Percentiles rank a stretch among this genome's conserved stretches.
Conservation (phyloP, 2,797 vertebrate species). For the Mico argentatus region DNA sequence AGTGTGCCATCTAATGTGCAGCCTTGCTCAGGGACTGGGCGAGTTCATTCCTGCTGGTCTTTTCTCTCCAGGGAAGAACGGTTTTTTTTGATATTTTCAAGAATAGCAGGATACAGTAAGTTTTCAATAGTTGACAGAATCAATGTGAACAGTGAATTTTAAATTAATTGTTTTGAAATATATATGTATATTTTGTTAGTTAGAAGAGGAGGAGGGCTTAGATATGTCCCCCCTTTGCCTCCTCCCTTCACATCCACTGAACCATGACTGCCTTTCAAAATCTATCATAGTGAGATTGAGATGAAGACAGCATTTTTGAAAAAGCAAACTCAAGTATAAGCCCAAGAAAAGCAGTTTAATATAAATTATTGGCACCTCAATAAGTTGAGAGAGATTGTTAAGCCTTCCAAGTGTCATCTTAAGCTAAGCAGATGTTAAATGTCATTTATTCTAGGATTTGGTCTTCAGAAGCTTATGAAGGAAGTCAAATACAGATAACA, state of each 20-base stretch:
- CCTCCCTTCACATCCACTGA: background rate
- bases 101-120: background rate
- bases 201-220: background rate
- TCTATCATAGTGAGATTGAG: background rate
- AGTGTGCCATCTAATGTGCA: too few species aligned
- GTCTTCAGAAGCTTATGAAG: conserved; percentile 35
- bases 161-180: background rate
- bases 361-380: background rate
- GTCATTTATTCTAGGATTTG: conserved; percentile 39
- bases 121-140: background rate
- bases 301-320: background rate
- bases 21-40: too few species aligned
- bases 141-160: background rate
- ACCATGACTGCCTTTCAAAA: background rate
- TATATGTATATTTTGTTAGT: background rate
- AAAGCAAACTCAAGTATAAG: background rate
- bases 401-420: background rate
- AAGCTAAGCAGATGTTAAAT: conserved; percentile 43
- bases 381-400: background rate
- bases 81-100: background rate
- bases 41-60: background rate
- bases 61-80: background rate
- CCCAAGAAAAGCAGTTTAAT: conserved; percentile 2
- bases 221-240: background rate
- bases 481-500: conserved; percentile 64